A percentile compares a stretch with the other conserved stretches of the same genome.
Conservation (phyloP, 2,888 invertebrate genomes). For the Rhorus exstirpatorius region DNA sequence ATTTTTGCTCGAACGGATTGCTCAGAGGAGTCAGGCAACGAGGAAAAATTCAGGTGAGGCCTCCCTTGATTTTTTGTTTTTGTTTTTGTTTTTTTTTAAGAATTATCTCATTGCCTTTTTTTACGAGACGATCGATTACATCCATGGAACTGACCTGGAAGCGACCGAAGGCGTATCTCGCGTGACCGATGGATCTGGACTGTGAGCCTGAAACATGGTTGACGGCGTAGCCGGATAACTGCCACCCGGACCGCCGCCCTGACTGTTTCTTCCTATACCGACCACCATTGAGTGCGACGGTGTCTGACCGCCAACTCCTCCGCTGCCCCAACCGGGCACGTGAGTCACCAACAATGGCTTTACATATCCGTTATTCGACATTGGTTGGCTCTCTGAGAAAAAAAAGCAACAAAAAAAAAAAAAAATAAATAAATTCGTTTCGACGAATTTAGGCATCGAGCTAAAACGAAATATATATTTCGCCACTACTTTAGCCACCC, state of each 20-base stretch:
- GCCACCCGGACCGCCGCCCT: conserved; percentile 84
- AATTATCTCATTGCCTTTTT: conserved; percentile 37
- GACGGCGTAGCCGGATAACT: conserved; percentile 89
- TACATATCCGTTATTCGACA: conserved; percentile 94
- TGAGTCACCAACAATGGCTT: conserved; percentile 94
- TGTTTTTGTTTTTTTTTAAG: not conserved
- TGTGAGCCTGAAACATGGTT: conserved; percentile 89
- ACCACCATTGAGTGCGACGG: conserved; percentile 83
- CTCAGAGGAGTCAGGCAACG: conserved; percentile 5
- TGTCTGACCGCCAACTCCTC: conserved; percentile 84
- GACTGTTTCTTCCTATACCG: conserved; percentile 87
- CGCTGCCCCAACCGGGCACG: conserved; percentile 90
- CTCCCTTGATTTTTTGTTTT: not conserved
- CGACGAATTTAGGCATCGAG: too few species aligned
- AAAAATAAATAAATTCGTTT: too few species aligned
- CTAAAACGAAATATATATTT: too few species aligned
- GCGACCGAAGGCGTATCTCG: conserved; percentile 92
- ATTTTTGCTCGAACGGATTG: conserved; percentile 75
- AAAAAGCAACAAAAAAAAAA: too few species aligned
- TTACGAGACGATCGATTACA: conserved; percentile 75
- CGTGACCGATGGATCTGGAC: conserved; percentile 90
- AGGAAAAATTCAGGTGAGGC: not conserved
- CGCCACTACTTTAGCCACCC: too few species aligned
- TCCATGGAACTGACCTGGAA: conserved; percentile 89
- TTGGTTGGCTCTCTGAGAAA: conserved; percentile 87